Conservation (phyloP, 2,113 vertebrate genomes). For the Urocolius indicus region DNA sequence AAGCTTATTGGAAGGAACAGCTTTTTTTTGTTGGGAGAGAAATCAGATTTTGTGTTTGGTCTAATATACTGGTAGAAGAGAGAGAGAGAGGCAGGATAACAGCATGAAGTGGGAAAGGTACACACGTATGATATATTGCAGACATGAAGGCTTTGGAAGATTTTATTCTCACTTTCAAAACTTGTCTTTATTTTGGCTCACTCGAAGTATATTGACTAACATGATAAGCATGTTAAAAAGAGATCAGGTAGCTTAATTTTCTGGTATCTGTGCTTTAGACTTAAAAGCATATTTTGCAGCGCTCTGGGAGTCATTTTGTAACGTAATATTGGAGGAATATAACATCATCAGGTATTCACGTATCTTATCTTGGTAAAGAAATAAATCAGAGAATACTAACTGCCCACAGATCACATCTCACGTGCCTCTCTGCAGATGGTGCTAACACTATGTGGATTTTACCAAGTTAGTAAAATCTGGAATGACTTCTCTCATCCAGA, state of each 20-base stretch:
- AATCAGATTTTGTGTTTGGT: background rate
- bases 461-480: background rate
- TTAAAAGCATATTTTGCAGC: background rate
- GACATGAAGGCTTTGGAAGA: background rate
- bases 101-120: background rate
- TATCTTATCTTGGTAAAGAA: background rate
- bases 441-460: background rate
- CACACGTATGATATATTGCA: background rate
- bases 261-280: background rate
- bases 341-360: background rate
- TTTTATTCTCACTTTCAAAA: background rate
- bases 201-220: background rate
- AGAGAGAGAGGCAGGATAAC: background rate
- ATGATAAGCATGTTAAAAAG: background rate
- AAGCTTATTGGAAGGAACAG: constrained; percentile 14
- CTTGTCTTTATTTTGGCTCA: background rate
- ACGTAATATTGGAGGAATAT: background rate
- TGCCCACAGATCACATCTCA: background rate
- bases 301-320: background rate
- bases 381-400: background rate
- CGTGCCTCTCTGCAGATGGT: background rate
- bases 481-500: background rate
- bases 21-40: constrained; percentile 5
- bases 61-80: constrained; percentile 9
- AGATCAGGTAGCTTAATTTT: background rate